Base-by-base conservation (phyloP, 2,888 invertebrate genomes). In the Alloplasta piceator region DNA sequence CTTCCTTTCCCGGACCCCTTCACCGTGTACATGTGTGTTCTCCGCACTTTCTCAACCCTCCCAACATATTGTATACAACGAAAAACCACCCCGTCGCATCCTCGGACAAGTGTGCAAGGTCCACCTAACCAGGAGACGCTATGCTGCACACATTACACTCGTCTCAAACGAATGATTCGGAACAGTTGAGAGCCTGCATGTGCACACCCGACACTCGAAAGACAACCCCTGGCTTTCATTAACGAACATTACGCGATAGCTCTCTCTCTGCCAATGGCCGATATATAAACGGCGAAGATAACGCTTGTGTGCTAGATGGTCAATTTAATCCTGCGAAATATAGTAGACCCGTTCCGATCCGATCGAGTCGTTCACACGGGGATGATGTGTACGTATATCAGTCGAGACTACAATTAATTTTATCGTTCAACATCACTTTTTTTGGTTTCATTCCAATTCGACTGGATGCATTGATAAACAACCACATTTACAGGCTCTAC, bases 61-160 rank as follows among this genome's bases (percentile, higher is more conserved):
- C 10, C 36, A 36, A 43, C 48, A 50, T 14, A 3, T 7, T 63
- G 39, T 48, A 70, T 39, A 55, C 68, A 68, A 60, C 67, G 71
- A 52, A 60, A 46, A 73, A 73, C 46, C 52, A 63, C 52, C 63
- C 72, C 36, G 9, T 50, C 67, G 41, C 36, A 48, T 10, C 52
- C 26, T 10, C 72, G 52, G 39, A 38, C 26, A 63, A 46, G 63
- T 55, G 43, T 36, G 38, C 63, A 73, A 73, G 55, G 55, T 55
- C 16, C 16, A 12, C 43, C 38, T 36, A 73, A 60, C 5, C 26
- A 46, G 10, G 14, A 5, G 2, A 3, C 43, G 12, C 52, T 52
- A 52, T 12, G 52, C 14, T 12, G 14, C 52, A 52, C 6, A 55
- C 55, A 7, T 26, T 61, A 38, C 16, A 61, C 16, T 10, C 43